These are phyloP conservation scores for Tetranychus truncatus DNA, from an alignment of 2,888 invertebrate species.

Conservation along the genomic window DNA sequence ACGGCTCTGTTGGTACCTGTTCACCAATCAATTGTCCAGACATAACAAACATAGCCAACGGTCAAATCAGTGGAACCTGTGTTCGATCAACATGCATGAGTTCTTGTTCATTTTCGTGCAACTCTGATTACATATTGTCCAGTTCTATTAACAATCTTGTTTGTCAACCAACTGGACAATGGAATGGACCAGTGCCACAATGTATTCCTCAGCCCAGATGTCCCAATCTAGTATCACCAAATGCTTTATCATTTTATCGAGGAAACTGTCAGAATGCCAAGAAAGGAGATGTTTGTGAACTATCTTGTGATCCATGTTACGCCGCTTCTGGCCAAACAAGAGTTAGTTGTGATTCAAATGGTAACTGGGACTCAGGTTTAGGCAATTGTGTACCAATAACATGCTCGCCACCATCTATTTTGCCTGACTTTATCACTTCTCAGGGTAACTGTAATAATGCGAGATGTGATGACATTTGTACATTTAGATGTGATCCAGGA, in stretches of 20 bases:
- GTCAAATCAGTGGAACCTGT: not conserved
- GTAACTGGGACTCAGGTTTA: not conserved
- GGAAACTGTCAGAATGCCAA: not conserved
- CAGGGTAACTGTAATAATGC: not conserved
- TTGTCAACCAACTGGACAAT: constrained; percentile 6
- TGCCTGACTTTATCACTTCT: not conserved
- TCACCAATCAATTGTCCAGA: not conserved
- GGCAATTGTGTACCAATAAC: too few species aligned
- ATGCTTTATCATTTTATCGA: not conserved
- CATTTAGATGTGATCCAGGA: not conserved
- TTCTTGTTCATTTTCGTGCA: not conserved
- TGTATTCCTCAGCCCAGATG: not conserved
- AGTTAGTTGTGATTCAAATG: not conserved
- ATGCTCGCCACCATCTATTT: too few species aligned
- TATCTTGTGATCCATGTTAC: not conserved
- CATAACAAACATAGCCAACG: not conserved
- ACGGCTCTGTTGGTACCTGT: not conserved
- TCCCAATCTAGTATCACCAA: not conserved
- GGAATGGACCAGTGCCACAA: not conserved
- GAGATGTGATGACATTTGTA: not conserved
- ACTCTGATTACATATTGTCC: not conserved
- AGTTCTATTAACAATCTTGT: not conserved
- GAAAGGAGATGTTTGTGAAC: not conserved
- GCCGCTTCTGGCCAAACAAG: not conserved
- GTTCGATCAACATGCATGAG: not conserved